A percentile compares a stretch with the other conserved stretches of the same genome.
Conservation (phyloP, 2,888 invertebrate genomes). For the Coenonympha arcania region DNA sequence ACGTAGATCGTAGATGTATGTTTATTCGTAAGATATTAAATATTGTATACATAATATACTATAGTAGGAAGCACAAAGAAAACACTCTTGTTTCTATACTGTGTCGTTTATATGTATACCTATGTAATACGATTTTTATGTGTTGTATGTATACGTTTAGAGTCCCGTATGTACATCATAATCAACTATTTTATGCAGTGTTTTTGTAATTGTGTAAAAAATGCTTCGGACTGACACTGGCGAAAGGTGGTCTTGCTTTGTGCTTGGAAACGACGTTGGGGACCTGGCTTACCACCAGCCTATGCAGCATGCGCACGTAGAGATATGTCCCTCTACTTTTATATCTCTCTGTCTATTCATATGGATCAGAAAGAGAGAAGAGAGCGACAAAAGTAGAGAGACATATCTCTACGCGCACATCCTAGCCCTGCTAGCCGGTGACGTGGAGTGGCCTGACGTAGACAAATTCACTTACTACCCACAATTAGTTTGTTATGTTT, state of each 20-base stretch:
- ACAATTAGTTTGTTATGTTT: too few relatives aligned
- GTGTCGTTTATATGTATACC: conserved; percentile 42
- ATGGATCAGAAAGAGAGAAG: too few relatives aligned
- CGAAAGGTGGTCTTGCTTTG: conserved; percentile 49
- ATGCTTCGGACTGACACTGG: conserved; percentile 36
- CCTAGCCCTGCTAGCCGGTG: too few relatives aligned
- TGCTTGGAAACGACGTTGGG: conserved; percentile 14
- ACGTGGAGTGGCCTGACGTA: too few relatives aligned
- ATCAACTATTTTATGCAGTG: conserved; percentile 42
- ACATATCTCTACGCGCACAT: too few relatives aligned
- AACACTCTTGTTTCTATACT: conserved; percentile 47
- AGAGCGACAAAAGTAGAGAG: too few relatives aligned
- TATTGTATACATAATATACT: conserved; percentile 26
- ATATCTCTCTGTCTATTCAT: too few relatives aligned
- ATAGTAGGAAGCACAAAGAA: conserved; percentile 58
- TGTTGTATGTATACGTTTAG: conserved; percentile 40
- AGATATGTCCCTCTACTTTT: too few relatives aligned
- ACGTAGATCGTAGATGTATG: conserved; percentile 36
- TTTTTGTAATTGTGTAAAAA: conserved; percentile 57
- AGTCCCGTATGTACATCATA: conserved; percentile 37
- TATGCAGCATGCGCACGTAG: too few relatives aligned
- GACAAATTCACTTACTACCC: too few relatives aligned
- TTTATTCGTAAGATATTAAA: conserved; percentile 31
- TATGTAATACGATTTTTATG: conserved; percentile 36
- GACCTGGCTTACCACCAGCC: too few relatives aligned